Percentiles rank a stretch among this genome's conserved stretches.
These are phyloP conservation scores for Scolopax bukidnonensis DNA, from an alignment of 2,797 vertebrate species.

Conservation along the genomic window DNA sequence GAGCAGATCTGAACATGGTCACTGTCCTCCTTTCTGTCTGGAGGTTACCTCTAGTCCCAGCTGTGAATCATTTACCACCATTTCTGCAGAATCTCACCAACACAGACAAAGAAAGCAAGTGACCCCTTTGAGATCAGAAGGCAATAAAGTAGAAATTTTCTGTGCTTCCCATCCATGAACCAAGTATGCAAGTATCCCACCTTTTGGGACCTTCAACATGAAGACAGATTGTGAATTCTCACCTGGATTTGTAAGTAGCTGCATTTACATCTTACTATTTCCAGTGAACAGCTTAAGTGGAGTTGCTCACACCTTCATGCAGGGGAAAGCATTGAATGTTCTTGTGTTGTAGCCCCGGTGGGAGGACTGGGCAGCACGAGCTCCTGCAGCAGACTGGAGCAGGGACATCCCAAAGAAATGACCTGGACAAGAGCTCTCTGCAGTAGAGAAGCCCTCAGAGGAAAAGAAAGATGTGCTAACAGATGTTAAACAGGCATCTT, in stretches of 20 bases:
- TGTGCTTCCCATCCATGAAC: neutral
- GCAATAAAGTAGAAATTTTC: neutral
- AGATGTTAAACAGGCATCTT: neutral
- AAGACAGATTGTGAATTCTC: neutral
- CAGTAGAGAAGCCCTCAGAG: neutral
- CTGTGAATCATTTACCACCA: neutral
- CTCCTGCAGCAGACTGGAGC: neutral
- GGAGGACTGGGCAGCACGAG: neutral
- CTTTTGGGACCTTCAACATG: neutral
- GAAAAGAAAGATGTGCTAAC: neutral
- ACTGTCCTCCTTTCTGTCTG: neutral
- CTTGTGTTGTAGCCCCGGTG: neutral
- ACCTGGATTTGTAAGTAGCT: neutral
- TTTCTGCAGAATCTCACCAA: neutral
- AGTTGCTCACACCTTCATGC: neutral
- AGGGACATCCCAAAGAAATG: neutral
- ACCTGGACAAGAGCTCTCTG: neutral
- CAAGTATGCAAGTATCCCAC: rapidly evolving
- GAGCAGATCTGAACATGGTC: neutral
- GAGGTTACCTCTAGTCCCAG: neutral
- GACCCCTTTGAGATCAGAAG: neutral
- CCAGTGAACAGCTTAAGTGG: neutral
- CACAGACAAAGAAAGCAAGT: neutral
- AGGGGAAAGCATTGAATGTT: neutral
- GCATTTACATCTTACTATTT: neutral